Base-by-base conservation (phyloP, 2,888 invertebrate species). In the Lithophane semibrunnea region DNA sequence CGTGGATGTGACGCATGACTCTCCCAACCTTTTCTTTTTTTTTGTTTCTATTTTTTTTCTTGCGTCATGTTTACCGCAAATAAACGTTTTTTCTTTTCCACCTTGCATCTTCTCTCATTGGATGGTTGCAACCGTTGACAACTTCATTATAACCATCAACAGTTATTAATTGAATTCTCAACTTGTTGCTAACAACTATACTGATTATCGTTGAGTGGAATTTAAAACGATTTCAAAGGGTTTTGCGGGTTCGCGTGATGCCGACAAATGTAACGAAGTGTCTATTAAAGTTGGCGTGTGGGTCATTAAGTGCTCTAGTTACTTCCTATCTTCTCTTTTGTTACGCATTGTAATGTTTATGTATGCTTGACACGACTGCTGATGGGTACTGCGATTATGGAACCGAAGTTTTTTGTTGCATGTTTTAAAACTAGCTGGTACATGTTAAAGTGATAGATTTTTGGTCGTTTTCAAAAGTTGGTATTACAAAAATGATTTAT, bases 281-380 rank as follows among this genome's bases (percentile, higher is more conserved):
- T 88, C 88, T 86, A 86, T 90, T 88, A 86, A 88, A 88, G 81
- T 89, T 87, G 72, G 86, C 82, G 80, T 78, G 73, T 80, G 74
- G 86, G 81, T 87, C 85, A 89, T 89, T 90, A 90, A 82, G 82
- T 79, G 83, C 79, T 88, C 70, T 83, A 87, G 83, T 88, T 87
- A 82, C 79, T 89, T 90, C 80, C 84, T 75, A 61, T 66, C 72
- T 60, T 61, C 73, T 68, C 61, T 78, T 80, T 70, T 78, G 83
- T 84, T 85, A 74, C 82, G 84, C 83, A 85, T 73, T 29, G 24
- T 68, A 10, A 61, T 80, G 73, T 83, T 86, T 78, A 87, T 83
- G 79, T 79, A 70, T 77, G 74, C 71, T 63, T 71, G 76, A 64
- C 76, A 86, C 84, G 77, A 80, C 37, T 69, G 21, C 42, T 63